phyloP scores from a whole-genome alignment of 2,888 invertebrate genomes.

The Melieria picta region DNA sequence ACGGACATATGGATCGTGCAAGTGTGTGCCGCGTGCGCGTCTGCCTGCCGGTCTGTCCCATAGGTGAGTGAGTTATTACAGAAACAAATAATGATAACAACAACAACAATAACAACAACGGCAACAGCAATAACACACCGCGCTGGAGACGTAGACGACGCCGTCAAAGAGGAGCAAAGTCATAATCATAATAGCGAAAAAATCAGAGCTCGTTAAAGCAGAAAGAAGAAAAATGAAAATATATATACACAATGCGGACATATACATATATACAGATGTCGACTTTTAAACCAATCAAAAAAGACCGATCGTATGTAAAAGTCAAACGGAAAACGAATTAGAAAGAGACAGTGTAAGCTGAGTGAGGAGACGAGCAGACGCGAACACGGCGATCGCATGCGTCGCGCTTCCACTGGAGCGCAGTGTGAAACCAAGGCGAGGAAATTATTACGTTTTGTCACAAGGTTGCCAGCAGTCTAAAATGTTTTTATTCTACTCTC shows the following conservation, averaged over 20 bases:
- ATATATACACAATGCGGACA: not conserved
- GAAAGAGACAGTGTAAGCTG: constrained; percentile 2
- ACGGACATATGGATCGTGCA: not conserved
- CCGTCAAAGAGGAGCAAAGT: constrained; percentile 4
- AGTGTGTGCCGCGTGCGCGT: no score
- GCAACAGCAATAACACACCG: no score
- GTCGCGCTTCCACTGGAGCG: no score
- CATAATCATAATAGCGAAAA: constrained; percentile 14
- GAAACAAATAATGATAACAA: no score
- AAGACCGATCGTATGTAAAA: constrained; percentile 20
- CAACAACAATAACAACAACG: no score
- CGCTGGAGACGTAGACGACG: not conserved
- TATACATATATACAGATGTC: not conserved
- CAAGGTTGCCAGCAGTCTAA: not conserved
- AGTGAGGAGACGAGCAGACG: constrained; percentile 1
- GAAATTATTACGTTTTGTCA: no score
- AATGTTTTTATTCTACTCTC: not conserved
- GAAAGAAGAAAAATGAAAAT: constrained; percentile 9
- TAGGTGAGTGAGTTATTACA: no score
- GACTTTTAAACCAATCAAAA: constrained; percentile 21
- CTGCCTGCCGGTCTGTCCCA: no score
- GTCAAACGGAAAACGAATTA: not conserved
- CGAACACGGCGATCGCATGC: not conserved
- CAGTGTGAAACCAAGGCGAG: no score
- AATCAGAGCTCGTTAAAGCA: constrained; percentile 19